Conservation (phyloP, 2,797 vertebrate species). For the Crax fasciolata region DNA sequence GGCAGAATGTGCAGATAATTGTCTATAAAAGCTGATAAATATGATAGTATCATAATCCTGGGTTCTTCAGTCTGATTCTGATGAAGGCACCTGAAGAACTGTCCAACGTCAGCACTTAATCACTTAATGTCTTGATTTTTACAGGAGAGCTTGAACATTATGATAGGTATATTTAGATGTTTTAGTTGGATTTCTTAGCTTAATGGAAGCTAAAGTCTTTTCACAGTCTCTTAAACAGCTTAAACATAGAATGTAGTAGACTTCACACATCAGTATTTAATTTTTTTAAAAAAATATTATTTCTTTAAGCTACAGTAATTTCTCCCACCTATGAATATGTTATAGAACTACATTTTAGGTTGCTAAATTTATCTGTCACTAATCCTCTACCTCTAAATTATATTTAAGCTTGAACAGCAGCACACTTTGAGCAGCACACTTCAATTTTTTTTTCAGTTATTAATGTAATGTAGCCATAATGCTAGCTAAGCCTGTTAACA, state of each 20-base stretch:
- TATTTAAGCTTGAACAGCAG: neutral
- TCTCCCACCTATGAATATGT: neutral
- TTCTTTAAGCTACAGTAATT: neutral
- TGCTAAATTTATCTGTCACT: neutral
- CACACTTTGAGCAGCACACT: neutral
- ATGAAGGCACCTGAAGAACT: neutral
- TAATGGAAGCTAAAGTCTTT: neutral
- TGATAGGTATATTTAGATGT: neutral
- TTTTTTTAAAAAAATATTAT: too few species aligned
- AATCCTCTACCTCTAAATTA: neutral
- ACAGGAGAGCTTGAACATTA: neutral
- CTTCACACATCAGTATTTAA: neutral
- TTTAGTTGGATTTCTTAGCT: neutral
- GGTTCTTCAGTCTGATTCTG: neutral
- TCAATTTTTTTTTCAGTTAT: neutral
- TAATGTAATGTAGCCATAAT: neutral
- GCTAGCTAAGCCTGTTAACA: neutral
- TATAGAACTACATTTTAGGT: neutral
- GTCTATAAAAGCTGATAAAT: neutral
- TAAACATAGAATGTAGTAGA: neutral
- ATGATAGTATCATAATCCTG: neutral
- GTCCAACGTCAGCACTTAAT: neutral
- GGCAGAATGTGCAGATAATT: neutral
- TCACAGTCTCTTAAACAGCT: neutral
- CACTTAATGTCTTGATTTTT: neutral